Base-by-base conservation (phyloP, 2,888 invertebrate species). In the Peribatodes rhomboidaria region DNA sequence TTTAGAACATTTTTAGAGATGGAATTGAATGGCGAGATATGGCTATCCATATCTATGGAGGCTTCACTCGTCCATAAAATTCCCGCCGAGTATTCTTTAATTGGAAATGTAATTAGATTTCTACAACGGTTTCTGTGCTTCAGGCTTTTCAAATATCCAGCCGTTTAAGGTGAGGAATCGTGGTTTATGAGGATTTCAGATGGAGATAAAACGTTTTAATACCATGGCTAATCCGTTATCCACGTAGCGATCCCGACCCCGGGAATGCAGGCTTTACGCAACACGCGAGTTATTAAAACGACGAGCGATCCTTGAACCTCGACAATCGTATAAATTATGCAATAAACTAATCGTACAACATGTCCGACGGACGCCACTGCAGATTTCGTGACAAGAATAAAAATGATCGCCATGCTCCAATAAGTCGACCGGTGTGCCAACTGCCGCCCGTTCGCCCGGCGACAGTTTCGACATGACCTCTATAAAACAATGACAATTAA, bases 371-470 rank as follows among this genome's bases (percentile, higher is more conserved):
- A 78, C 76, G 78, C 69, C 72, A 77, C 75, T 76, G 79, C 77
- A 76, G 77, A 81, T 80, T 81, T 82, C 89, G 89, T 89, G 90
- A 84, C 81, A 72, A 75, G 90, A 89, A 90, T 91, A 84, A 87
- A 86, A 86, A 88, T 87, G 75, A 82, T 78, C 76, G 85, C 80
- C 79, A 87, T 86, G 92, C 90, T 92, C 92, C 91, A 92, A 89
- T 92, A 92, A 92, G 83, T 84, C 79, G 79, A 82, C 82, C 86
- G 85, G 82, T 90, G 84, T 83, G 86, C 86, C 86, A 91, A 92
- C 84, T 67, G 61, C 46, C 47, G 47, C 67, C 54, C 68, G 74
- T 75, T 77, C 76, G 77, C 70, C 74, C 73, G 82, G 76, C 84
- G 87, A 86, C 87, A 85, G 80, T 92, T 90, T 85, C 90, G 83